Percentiles rank a stretch among this genome's conserved stretches.
Conservation (phyloP, 2,113 vertebrate genomes). For the Tonatia bakeri region DNA sequence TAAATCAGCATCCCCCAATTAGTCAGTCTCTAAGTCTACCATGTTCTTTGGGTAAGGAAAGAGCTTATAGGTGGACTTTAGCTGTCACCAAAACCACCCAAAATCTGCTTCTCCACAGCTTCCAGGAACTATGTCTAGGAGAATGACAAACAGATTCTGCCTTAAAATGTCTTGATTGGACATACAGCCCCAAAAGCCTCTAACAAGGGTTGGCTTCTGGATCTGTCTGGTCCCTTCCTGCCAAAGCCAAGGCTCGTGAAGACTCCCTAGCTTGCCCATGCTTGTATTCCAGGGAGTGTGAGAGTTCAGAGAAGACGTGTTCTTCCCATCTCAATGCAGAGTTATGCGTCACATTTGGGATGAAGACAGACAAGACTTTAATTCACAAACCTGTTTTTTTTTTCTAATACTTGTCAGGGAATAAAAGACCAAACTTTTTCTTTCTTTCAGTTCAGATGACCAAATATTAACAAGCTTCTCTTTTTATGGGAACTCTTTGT, state of each 20-base stretch:
- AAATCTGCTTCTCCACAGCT: not conserved
- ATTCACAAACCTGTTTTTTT: not conserved
- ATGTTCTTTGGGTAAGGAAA: not conserved
- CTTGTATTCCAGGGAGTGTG: not conserved
- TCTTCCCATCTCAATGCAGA: not conserved
- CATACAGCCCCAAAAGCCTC: not conserved
- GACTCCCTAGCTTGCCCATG: accelerated
- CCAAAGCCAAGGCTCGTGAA: not conserved
- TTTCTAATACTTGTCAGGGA: not conserved
- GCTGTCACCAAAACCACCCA: not conserved
- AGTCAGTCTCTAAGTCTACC: not conserved
- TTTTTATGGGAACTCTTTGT: not conserved
- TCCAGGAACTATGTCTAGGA: not conserved
- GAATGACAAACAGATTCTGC: not conserved
- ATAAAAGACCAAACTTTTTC: not conserved
- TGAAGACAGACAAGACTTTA: not conserved
- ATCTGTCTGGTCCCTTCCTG: not conserved
- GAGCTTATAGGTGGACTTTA: not conserved
- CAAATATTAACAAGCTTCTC: not conserved
- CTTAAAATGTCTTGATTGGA: not conserved
- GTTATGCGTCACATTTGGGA: not conserved
- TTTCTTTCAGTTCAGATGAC: not conserved
- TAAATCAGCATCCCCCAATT: not conserved
- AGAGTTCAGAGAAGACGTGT: not conserved
- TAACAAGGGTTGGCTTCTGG: not conserved